phyloP scores from a whole-genome alignment of 64 coral and sea anemone genomes.

The Pocillopora verrucosa region DNA sequence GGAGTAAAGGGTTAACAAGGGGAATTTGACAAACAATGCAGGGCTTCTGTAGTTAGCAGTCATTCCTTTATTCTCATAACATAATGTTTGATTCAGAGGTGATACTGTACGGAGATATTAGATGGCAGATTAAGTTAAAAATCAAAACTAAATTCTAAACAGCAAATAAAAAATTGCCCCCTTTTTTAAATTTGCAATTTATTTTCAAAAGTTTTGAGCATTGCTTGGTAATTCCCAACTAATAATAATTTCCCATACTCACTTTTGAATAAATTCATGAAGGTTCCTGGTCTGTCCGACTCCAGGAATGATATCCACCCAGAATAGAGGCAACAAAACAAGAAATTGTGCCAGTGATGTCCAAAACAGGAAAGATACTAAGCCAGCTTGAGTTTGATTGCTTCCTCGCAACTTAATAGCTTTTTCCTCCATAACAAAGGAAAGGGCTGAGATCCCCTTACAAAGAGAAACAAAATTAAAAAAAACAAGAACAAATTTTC shows the following conservation, averaged over 20 bases:
- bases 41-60: no score
- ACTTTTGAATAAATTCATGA: constrained; percentile 80
- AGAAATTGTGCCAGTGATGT: constrained; percentile 85
- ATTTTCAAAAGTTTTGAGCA: no score
- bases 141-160: no score
- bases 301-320: constrained; percentile 77
- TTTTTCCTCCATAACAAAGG: constrained; percentile 20
- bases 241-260: background rate
- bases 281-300: constrained; percentile 78
- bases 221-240: background rate
- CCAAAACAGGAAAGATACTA: constrained; percentile 85
- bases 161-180: no score
- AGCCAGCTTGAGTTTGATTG: background rate
- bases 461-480: background rate
- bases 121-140: no score
- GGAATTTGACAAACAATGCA: no score
- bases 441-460: background rate
- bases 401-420: background rate
- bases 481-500: background rate
- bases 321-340: constrained; percentile 52
- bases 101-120: no score
- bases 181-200: no score
- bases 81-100: no score
- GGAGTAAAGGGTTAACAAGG: no score
- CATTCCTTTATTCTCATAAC: no score